Percentiles rank a stretch among this genome's conserved stretches.
Evolutionary conservation across 2,888 invertebrate genomes (phyloP).

Genomic region (Aelia acuminata): DNA sequence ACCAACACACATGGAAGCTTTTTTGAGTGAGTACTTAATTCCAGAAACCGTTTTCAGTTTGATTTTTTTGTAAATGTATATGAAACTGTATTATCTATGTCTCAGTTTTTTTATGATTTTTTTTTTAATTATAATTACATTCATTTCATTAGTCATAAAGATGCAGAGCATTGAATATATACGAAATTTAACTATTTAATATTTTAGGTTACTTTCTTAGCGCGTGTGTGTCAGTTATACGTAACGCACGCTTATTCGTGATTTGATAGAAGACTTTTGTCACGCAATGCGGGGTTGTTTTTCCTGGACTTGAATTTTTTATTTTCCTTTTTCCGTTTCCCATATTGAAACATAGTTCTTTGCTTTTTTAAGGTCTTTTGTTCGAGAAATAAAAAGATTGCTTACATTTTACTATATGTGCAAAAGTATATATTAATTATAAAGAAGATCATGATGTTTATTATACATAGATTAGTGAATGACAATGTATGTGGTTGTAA

Average conservation of each 20-base stretch:
- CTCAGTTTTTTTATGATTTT: no score
- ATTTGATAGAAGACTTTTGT: background rate
- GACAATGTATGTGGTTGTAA: no score
- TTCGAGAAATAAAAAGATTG: no score
- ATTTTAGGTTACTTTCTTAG: background rate
- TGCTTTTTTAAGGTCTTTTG: background rate
- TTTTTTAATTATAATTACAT: background rate
- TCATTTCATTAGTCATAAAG: background rate
- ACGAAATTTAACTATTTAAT: background rate
- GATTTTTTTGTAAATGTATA: background rate
- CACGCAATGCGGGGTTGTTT: background rate
- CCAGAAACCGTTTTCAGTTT: background rate
- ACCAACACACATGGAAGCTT: conserved; percentile 6
- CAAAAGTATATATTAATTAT: no score
- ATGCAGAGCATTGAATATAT: no score
- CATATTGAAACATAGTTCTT: background rate
- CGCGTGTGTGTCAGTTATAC: conserved; percentile 2
- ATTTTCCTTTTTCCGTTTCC: background rate
- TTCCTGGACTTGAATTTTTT: background rate
- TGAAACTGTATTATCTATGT: no score
- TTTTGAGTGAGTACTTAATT: background rate
- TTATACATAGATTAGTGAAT: no score
- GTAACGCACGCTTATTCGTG: background rate
- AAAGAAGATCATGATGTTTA: no score
- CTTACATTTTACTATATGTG: no score